phyloP scores from a whole-genome alignment of 2,888 invertebrate species.

The Acanthoscelides obtectus region DNA sequence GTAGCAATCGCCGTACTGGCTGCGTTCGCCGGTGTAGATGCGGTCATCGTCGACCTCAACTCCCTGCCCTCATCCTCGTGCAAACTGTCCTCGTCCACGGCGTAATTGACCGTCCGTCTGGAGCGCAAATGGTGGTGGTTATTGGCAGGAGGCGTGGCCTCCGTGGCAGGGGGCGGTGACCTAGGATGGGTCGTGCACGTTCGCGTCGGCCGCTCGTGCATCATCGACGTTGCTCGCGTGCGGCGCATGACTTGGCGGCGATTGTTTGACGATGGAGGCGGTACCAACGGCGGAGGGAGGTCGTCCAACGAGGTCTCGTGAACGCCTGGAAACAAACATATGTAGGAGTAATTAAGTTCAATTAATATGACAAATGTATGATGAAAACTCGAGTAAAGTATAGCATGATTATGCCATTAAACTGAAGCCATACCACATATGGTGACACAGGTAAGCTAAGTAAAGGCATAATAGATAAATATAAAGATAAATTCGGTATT shows the following conservation, averaged over 20 bases:
- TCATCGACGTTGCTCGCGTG: conserved; percentile 25
- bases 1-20: background rate
- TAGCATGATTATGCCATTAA: too few species aligned
- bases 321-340: conserved; percentile 22
- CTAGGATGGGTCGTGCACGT: conserved; percentile 14
- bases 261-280: conserved; percentile 5
- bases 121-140: conserved; percentile 45
- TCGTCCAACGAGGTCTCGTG: conserved; percentile 26
- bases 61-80: background rate
- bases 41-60: background rate
- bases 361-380: too few species aligned
- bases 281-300: conserved; percentile 23
- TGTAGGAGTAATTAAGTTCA: too few species aligned
- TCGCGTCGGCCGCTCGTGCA: conserved; percentile 20
- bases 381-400: too few species aligned
- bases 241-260: conserved; percentile 21
- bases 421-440: too few species aligned
- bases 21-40: background rate
- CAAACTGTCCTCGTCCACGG: conserved; percentile 41
- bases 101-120: conserved; percentile 43
- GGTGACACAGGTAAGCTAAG: too few species aligned
- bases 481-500: too few species aligned
- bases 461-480: too few species aligned
- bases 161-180: conserved; percentile 24
- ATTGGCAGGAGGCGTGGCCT: conserved; percentile 28